Evolutionary conservation across 2,797 vertebrate species (phyloP), one percentile per base, ranked within the genome.

Genomic region (Rhynchonycteris naso): DNA sequence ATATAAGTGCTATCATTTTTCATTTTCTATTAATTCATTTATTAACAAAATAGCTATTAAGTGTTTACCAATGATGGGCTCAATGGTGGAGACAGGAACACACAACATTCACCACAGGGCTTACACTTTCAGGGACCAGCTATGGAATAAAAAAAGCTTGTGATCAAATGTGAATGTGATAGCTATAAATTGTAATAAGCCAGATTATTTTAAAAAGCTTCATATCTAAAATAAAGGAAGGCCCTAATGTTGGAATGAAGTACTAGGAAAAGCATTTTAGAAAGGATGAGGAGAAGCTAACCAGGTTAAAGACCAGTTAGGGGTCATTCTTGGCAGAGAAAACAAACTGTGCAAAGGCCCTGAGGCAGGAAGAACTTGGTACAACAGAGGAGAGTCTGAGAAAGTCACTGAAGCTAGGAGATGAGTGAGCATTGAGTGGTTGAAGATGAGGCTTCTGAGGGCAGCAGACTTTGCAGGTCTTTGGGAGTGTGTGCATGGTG

Each of bases 211-310:
- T 24, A 47, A 58, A 47, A 58, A 80, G 21, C 43, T 69, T 61
- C 56, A 9, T 24, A 8, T 35, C 47, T n/a, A 65, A 61, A 58
- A 65, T 54, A 71, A 56, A 43, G 74, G 72, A 65, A 35, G 22
- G 43, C 56, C 4, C 54, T 68, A 21, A 43, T 15, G 28, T 71
- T 76, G 26, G 26, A 30, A 59, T 43, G 14, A 43, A 88, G 63
- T 28, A 35, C 43, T 61, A 50, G 13, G 10, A 33, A 54, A 85
- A 47, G 4, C 24, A 24, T 54, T 56, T 65, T 30, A 35, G 52
- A 28, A 47, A 94, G 35, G 47, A 85, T 65, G 56, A 85, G 21
- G n/a, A 68, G 56, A 83, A 79, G 65, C 24, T 66, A 30, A 69
- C 14, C 74, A 80, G 72, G 35, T 56, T 3, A 65, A 72, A 80